phyloP scores from a whole-genome alignment of 2,888 invertebrate species.

The Conistra vaccinii region DNA sequence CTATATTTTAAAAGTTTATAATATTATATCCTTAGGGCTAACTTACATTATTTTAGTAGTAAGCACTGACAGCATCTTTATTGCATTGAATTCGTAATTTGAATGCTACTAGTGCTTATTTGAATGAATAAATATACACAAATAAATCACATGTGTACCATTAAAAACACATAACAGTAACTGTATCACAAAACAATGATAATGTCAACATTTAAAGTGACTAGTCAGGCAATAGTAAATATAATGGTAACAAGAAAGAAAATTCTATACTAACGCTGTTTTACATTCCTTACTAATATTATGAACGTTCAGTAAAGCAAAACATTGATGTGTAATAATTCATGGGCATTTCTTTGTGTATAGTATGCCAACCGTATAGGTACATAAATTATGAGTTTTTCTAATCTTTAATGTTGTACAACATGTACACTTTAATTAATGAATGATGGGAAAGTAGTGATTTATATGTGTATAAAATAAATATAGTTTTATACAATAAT shows the following conservation, averaged over 20 bases:
- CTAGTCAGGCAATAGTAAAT: conserved; percentile 48
- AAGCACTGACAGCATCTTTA: conserved; percentile 49
- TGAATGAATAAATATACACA: conserved; percentile 49
- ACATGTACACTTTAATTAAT: neutral
- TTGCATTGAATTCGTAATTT: conserved; percentile 32
- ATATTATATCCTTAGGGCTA: conserved; percentile 30
- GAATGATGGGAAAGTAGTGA: conserved; percentile 58
- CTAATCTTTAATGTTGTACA: neutral
- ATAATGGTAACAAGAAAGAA: conserved; percentile 5
- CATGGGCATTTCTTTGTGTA: conserved; percentile 36
- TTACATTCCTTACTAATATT: conserved; percentile 53
- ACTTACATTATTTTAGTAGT: conserved; percentile 32
- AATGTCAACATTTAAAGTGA: conserved; percentile 36
- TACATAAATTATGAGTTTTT: conserved; percentile 12
- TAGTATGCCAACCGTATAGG: neutral
- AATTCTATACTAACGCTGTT: conserved; percentile 23
- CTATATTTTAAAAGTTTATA: conserved; percentile 56
- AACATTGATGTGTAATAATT: conserved; percentile 28
- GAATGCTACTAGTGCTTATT: conserved; percentile 50
- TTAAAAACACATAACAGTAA: conserved; percentile 30
- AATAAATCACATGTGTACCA: conserved; percentile 68
- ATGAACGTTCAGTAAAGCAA: conserved; percentile 18
- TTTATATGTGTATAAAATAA: conserved; percentile 63
- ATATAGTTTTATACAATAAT: conserved; percentile 46
- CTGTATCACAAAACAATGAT: conserved; percentile 31